Conservation (phyloP, 2,113 vertebrate species). For the Bucco capensis region DNA sequence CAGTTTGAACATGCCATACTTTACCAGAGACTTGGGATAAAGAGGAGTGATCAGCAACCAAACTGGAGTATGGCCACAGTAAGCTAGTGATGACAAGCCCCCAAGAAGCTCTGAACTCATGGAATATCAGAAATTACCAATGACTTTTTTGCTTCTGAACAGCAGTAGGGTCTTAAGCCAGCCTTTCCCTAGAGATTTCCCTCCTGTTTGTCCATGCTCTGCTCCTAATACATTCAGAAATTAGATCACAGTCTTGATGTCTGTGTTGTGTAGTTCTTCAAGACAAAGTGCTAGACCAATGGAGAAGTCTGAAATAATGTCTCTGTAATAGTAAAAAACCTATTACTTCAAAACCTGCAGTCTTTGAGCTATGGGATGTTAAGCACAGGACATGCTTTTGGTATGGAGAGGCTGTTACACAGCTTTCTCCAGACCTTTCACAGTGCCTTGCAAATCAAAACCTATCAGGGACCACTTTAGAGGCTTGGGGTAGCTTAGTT, state of each 20-base stretch:
- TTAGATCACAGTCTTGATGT: background rate
- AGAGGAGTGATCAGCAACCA: background rate
- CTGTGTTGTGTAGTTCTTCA: background rate
- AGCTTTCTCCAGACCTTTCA: background rate
- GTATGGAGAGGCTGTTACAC: background rate
- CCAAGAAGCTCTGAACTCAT: background rate
- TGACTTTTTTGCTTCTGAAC: background rate
- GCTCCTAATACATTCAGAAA: background rate
- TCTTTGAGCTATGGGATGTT: background rate
- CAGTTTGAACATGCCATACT: background rate
- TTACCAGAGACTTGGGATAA: background rate
- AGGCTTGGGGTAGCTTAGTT: background rate
- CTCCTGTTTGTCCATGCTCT: background rate
- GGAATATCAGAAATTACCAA: background rate
- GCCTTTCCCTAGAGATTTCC: background rate
- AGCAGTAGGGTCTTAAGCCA: background rate
- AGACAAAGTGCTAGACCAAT: background rate
- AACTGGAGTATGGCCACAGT: background rate
- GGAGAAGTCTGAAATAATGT: background rate
- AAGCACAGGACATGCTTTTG: background rate
- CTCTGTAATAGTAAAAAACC: background rate
- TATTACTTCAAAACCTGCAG: background rate
- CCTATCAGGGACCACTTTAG: background rate
- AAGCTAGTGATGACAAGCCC: background rate
- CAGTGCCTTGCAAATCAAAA: background rate